A percentile compares a stretch with the other conserved stretches of the same genome.
Conservation (phyloP, 2,888 invertebrate genomes). For the Allacma fusca region DNA sequence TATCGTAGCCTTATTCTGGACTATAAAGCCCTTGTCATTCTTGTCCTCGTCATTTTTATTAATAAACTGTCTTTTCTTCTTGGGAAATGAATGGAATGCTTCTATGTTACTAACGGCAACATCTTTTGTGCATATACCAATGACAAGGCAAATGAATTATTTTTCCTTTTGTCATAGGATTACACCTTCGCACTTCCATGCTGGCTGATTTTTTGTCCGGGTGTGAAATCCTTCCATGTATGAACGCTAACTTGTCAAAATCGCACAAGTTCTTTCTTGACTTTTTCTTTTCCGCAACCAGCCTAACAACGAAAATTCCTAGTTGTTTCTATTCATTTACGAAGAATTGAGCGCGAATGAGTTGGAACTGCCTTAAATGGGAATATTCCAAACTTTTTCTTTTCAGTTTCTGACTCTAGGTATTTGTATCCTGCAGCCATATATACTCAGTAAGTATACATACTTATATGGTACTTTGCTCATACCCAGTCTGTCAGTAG, state of each 20-base stretch:
- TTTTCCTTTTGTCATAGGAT: neutral
- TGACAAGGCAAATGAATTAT: neutral
- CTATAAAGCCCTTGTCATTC: neutral
- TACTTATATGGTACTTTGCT: no score
- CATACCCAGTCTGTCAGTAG: no score
- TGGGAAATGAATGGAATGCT: neutral
- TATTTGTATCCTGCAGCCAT: neutral
- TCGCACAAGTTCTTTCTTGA: neutral
- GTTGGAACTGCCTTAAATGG: neutral
- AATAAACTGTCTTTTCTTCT: slow-evolving; percentile 16
- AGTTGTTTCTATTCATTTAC: neutral
- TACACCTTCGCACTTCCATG: neutral
- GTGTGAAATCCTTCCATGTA: slow-evolving; percentile 3
- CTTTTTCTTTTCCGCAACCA: neutral
- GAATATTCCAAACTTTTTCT: neutral
- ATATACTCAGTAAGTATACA: neutral
- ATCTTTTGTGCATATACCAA: neutral
- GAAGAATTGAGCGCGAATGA: neutral
- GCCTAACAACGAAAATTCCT: neutral
- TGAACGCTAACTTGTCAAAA: neutral
- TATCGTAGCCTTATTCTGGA: neutral
- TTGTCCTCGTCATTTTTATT: slow-evolving; percentile 1
- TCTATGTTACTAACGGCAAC: neutral
- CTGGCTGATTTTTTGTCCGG: neutral
- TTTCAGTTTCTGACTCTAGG: neutral